phyloP scores from a whole-genome alignment of 2,888 invertebrate species.

The Amaurobius ferox region DNA sequence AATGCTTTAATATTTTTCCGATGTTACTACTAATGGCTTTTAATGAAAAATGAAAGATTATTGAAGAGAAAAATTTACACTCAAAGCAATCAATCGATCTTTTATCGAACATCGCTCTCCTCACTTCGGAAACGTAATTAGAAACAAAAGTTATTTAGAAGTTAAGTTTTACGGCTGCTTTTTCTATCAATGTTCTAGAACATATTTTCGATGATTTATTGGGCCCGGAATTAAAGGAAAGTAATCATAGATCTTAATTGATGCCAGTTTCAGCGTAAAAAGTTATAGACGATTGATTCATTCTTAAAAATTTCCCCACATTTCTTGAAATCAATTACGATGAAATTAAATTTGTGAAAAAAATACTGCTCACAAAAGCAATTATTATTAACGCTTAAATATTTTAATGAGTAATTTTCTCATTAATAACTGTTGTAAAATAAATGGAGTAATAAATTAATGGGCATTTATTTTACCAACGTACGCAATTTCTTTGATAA shows the following conservation, averaged over 20 bases:
- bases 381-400: constrained; percentile 56
- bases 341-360: constrained; percentile 8
- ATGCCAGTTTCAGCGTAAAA: constrained; percentile 44
- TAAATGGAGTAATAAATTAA: too few relatives aligned
- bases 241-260: constrained; percentile 65
- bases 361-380: constrained; percentile 32
- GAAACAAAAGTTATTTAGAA: constrained; percentile 54
- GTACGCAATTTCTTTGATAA: too few relatives aligned
- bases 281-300: constrained; percentile 44
- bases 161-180: constrained; percentile 35
- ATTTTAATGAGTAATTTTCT: background rate
- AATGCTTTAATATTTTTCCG: background rate
- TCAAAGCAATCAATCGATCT: constrained; percentile 39
- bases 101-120: constrained; percentile 34
- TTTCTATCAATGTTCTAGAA: background rate
- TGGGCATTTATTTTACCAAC: too few relatives aligned
- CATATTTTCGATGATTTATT: constrained; percentile 38
- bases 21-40: background rate
- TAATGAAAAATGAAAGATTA: constrained; percentile 8
- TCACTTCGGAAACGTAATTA: constrained; percentile 55
- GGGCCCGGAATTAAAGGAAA: constrained; percentile 64
- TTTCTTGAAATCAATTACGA: constrained; percentile 60
- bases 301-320: constrained; percentile 53
- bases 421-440: too few relatives aligned
- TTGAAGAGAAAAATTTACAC: constrained; percentile 1